These are phyloP conservation scores for Meriones unguiculatus DNA, from an alignment of 2,113 vertebrate species.

Conservation along the genomic window DNA sequence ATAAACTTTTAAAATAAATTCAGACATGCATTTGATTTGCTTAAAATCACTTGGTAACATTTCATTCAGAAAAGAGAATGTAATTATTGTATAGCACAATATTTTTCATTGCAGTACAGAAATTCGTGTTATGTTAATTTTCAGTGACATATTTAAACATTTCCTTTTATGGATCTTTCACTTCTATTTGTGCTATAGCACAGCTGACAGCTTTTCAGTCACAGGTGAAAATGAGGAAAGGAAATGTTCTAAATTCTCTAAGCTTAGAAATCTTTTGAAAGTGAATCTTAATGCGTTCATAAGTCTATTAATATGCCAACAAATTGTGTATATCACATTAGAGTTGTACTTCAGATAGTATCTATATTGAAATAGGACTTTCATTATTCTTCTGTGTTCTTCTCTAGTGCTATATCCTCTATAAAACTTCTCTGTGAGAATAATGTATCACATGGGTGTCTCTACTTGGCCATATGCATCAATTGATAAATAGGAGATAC, in stretches of 20 bases:
- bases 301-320: neutral
- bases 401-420: neutral
- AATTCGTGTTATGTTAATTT: constrained; percentile 52
- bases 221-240: constrained; percentile 45
- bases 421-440: neutral
- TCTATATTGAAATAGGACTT: neutral
- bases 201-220: constrained; percentile 56
- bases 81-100: neutral
- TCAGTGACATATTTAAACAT: constrained; percentile 51
- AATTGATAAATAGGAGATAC: constrained; percentile 12
- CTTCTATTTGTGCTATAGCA: constrained; percentile 48
- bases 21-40: constrained; percentile 16
- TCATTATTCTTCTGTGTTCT: neutral
- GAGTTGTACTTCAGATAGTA: neutral
- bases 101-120: neutral
- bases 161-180: constrained; percentile 62
- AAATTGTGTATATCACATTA: neutral
- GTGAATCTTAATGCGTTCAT: neutral
- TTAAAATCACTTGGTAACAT: constrained; percentile 39
- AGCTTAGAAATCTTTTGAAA: constrained; percentile 30
- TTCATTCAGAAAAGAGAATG: neutral
- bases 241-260: constrained; percentile 39
- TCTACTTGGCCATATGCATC: neutral
- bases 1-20: constrained; percentile 8
- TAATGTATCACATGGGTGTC: neutral